Evolutionary conservation across 2,888 invertebrate genomes (phyloP), one percentile per base, ranked within the genome.

Genomic region (Frankliniella fusca): DNA sequence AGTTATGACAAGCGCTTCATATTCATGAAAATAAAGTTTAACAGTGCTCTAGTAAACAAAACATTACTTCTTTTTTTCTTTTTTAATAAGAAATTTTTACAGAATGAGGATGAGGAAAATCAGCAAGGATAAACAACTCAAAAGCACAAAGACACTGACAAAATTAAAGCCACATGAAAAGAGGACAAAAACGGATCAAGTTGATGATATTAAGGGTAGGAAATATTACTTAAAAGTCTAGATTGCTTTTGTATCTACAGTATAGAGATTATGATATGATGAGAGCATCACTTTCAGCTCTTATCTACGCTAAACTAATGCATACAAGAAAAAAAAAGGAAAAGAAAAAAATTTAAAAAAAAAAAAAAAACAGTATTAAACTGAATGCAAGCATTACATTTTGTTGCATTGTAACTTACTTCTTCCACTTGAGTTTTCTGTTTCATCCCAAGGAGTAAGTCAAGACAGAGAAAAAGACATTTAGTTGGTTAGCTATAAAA

Each of bases 351-450:
- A 28, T 48, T 15, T 79, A 20, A n/a, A 80, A 81, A 82, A 80
- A 28, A 70, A 79, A 82, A 82, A 70, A 48, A 80, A 20, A 81
- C n/a, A n/a, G n/a, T 65, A 23, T 80, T 81, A n/a, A 80, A 81
- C 70, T 65, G 83, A 84, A 83, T 83, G 38, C 82, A 27, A 38
- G 38, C 38, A 38, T 38, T 54, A 54, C 54, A 54, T 15, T 54
- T 54, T 54, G 54, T 23, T n/a, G 84, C 23, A 82, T 80, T 61
- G 61, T 38, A 82, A 93, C 94, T 95, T 93, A 97, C 97, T 96
- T 97, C 90, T 96, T 97, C 97, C 97, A 97, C 89, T 96, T 95
- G 86, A 97, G 93, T 90, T 96, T 97, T 91, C 97, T 97, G 91
- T 87, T 86, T 84, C 76, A 82, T 81, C 81, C 28, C 81, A 82